Evolutionary conservation across 1,140 invertebrate genomes (phyloP).

Genomic region (Drosophila equinoxialis): DNA sequence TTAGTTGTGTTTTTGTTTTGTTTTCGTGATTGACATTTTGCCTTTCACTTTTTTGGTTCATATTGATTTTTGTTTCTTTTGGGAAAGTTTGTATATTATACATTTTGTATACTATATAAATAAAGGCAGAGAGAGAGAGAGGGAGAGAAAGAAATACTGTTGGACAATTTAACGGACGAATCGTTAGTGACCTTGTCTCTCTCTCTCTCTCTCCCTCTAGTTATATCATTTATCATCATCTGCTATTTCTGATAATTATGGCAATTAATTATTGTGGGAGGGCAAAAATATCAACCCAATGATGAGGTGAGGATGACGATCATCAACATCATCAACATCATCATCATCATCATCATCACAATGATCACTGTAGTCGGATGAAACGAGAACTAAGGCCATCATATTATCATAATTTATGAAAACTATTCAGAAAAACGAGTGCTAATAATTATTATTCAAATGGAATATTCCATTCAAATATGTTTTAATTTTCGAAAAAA

Average conservation of each 20-base stretch:
- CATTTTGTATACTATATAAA: slow-evolving; percentile 1
- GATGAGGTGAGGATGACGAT: slow-evolving; percentile 5
- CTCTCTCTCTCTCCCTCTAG: background rate
- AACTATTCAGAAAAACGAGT: slow-evolving; percentile 6
- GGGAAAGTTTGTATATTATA: slow-evolving; percentile 39
- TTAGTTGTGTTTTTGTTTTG: slow-evolving; percentile 5
- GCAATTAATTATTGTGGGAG: slow-evolving; percentile 14
- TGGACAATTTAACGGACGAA: slow-evolving; percentile 2
- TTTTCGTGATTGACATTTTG: slow-evolving; percentile 7
- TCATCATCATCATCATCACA: background rate
- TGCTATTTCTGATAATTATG: slow-evolving; percentile 13
- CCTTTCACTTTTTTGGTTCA: slow-evolving; percentile 47
- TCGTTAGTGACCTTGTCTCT: slow-evolving; percentile 3
- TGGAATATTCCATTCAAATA: background rate
- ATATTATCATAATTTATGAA: slow-evolving; percentile 11
- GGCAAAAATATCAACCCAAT: slow-evolving; percentile 20
- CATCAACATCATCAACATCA: too few relatives aligned
- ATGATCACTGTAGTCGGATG: background rate
- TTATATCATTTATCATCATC: slow-evolving; percentile 13
- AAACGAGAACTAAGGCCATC: slow-evolving; percentile 1
- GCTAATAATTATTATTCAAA: slow-evolving; percentile 7
- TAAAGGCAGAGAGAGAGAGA: background rate
- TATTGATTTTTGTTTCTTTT: slow-evolving; percentile 13
- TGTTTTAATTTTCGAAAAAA: background rate
- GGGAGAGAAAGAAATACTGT: background rate